Evolutionary conservation across 2,888 invertebrate species (phyloP), one percentile per base, ranked within the genome.

Genomic region (Steinernema carpocapsae): DNA sequence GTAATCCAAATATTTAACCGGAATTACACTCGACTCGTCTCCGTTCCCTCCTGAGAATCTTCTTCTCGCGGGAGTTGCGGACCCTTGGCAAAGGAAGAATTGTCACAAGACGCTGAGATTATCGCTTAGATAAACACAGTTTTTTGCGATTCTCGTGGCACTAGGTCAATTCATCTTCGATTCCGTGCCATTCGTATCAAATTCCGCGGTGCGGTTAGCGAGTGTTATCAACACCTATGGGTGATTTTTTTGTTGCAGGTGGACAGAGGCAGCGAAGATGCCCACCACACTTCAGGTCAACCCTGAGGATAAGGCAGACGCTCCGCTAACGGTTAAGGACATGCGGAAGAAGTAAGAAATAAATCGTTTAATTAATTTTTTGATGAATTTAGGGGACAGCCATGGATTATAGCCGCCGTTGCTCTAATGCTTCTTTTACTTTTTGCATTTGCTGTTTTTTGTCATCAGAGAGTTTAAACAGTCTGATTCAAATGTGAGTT

Each of bases 221-320:
- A n/a, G n/a, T n/a, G n/a, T n/a, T n/a, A 48, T 48, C 19, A 48
- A 48, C 48, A 48, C 48, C n/a, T n/a, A n/a, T n/a, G n/a, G n/a
- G n/a, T n/a, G n/a, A n/a, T n/a, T n/a, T n/a, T n/a, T n/a, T n/a
- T n/a, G n/a, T n/a, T n/a, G n/a, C n/a, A n/a, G n/a, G n/a, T n/a
- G n/a, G n/a, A n/a, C n/a, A n/a, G n/a, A n/a, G n/a, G n/a, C n/a
- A n/a, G n/a, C n/a, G n/a, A 4, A 12, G 14, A 22, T 26, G 56
- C 56, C 56, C 26, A 26, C 56, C 26, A 56, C 56, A 24, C 56
- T 56, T 56, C 56, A 56, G 56, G 56, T 56, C 24, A 56, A 56
- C 17, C 56, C 56, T 56, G 56, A 56, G 26, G 56, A 56, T 26
- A 56, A 26, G 26, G 26, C 56, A 3, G 56, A 56, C 6, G 26